A percentile compares a stretch with the other conserved stretches of the same genome.
These are phyloP conservation scores for Epicampocera succincta DNA, from an alignment of 2,888 invertebrate species.

Conservation along the genomic window DNA sequence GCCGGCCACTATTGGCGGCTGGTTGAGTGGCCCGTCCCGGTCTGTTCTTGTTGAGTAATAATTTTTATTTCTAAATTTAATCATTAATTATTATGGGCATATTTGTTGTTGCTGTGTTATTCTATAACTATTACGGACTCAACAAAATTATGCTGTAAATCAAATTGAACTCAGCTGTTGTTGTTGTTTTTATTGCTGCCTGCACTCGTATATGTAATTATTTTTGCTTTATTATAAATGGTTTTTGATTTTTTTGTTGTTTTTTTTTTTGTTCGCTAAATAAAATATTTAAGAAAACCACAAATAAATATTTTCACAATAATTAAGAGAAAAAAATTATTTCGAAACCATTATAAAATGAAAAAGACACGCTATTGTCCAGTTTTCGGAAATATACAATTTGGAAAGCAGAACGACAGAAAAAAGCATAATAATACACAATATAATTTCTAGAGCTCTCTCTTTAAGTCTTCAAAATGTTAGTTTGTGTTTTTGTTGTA, in stretches of 20 bases:
- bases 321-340: slow-evolving; percentile 24
- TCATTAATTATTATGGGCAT: slow-evolving; percentile 38
- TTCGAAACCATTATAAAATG: background rate
- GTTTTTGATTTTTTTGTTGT: background rate
- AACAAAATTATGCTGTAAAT: slow-evolving; percentile 40
- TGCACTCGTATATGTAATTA: slow-evolving; percentile 12
- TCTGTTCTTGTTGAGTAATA: slow-evolving; percentile 1
- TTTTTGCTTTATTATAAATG: slow-evolving; percentile 29
- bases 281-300: slow-evolving; percentile 31
- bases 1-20: background rate
- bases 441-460: too few species aligned
- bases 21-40: slow-evolving; percentile 25
- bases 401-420: too few species aligned
- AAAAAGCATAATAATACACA: too few species aligned
- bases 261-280: background rate
- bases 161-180: slow-evolving; percentile 4
- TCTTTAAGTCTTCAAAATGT: too few species aligned
- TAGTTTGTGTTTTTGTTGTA: too few species aligned
- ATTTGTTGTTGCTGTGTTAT: background rate
- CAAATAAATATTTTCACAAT: slow-evolving; percentile 45
- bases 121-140: slow-evolving; percentile 2
- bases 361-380: background rate
- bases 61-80: slow-evolving; percentile 24
- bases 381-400: too few species aligned
- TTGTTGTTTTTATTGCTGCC: background rate